Evolutionary conservation across 2,113 vertebrate genomes (phyloP).

Genomic region (Neofelis nebulosa): DNA sequence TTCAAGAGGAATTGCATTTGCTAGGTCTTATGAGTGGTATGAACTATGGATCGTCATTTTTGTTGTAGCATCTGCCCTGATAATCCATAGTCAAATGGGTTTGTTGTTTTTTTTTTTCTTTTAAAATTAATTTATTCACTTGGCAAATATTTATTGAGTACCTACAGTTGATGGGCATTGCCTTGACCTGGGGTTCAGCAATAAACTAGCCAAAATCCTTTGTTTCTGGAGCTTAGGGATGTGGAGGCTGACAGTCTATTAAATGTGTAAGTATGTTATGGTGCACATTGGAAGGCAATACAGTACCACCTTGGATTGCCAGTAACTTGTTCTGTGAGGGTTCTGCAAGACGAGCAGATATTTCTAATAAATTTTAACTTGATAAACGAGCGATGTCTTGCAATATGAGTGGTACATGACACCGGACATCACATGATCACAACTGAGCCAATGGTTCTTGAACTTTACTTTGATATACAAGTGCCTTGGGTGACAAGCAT

Average conservation of each 20-base stretch:
- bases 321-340: no score
- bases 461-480: no score
- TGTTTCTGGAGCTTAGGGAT: background rate
- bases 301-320: no score
- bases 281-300: accelerated
- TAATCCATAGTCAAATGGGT: background rate
- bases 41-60: background rate
- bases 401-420: no score
- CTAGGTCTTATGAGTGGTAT: background rate
- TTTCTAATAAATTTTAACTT: no score
- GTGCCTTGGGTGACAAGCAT: no score
- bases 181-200: background rate
- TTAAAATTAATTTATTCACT: background rate
- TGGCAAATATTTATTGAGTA: background rate
- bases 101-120: background rate
- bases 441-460: no score
- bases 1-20: background rate
- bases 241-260: background rate
- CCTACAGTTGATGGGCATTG: background rate
- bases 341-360: no score
- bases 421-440: no score
- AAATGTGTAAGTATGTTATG: accelerated
- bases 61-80: background rate
- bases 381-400: no score
- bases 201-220: background rate